Evolutionary conservation across 2,888 invertebrate species (phyloP), one percentile per base, ranked within the genome.

Genomic region (Parnassius smintheus): DNA sequence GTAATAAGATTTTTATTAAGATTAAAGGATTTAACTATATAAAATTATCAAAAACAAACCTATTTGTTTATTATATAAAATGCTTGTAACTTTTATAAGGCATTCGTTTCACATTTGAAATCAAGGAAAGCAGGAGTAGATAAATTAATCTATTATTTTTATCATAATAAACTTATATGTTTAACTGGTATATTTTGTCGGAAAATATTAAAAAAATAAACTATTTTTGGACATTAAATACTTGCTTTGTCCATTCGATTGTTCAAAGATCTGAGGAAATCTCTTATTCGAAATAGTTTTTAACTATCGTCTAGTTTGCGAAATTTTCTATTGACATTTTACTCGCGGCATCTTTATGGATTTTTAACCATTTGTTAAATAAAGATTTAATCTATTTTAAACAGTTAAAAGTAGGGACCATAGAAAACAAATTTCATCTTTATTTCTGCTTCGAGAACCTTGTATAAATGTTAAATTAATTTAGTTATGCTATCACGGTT

Each of bases 341-440:
- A 71, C 70, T 74, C 69, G 71, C 70, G 69, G 73, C 70, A 69
- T 73, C 79, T 80, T 77, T 73, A 67, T 70, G 64, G 71, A 69
- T 73, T 71, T 76, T 75, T 2, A 75, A 76, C 68, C 69, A 71
- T 71, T 72, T 76, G 74, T 78, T 78, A 70, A 72, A 74, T 76
- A 74, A 75, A 77, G 68, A 75, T 76, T 72, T 74, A 77, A 72
- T 73, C 80, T 80, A 76, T 79, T 75, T 78, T 78, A 78, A 78
- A 70, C 72, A 67, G 79, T 81, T 81, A 78, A 83, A 79, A 80
- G 84, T 88, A 88, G 89, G 89, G 88, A 88, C 89, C 89, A 89
- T 88, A 88, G 88, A 82, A 71, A 53, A 76, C 76, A 77, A 77
- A 73, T 71, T 67, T 71, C 77, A 77, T 80, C 74, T 81, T 74